phyloP scores from a whole-genome alignment of 2,888 invertebrate genomes.

The Sarcophaga carnaria region DNA sequence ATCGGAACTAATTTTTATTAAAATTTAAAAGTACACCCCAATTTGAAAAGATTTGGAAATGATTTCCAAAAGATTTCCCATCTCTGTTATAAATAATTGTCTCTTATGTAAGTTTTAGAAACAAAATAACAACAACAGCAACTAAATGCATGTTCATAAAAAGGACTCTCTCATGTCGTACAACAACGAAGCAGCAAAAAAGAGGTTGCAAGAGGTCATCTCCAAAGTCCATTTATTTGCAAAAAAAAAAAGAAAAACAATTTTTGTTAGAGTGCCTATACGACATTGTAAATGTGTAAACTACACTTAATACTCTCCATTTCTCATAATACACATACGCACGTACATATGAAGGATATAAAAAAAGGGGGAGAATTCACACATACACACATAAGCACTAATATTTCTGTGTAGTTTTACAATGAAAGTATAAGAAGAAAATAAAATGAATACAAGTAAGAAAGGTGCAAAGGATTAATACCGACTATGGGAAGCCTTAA shows the following conservation, averaged over 20 bases:
- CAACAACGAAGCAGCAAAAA: neutral
- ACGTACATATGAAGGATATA: neutral
- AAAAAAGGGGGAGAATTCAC: neutral
- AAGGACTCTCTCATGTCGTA: constrained; percentile 20
- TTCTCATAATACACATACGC: neutral
- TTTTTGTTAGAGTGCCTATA: neutral
- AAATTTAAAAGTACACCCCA: too few species aligned
- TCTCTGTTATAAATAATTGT: constrained; percentile 33
- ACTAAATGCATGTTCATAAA: constrained; percentile 18
- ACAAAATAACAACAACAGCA: neutral
- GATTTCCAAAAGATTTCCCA: neutral
- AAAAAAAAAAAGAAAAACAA: neutral
- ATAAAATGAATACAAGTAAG: neutral
- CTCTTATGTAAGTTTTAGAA: constrained; percentile 19
- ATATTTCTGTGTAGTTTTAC: constrained; percentile 27
- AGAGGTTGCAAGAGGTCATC: constrained; percentile 38
- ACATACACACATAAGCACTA: neutral
- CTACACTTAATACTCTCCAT: neutral
- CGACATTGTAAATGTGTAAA: constrained; percentile 11
- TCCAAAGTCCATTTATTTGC: constrained; percentile 27
- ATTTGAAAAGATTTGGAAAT: too few species aligned
- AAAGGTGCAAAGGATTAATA: too few species aligned
- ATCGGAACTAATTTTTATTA: too few species aligned
- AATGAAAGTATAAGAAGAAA: neutral
- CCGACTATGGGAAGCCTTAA: too few species aligned